These are phyloP conservation scores for Semicossyphus pulcher DNA, from an alignment of 2,113 vertebrate genomes.

Conservation along the genomic window DNA sequence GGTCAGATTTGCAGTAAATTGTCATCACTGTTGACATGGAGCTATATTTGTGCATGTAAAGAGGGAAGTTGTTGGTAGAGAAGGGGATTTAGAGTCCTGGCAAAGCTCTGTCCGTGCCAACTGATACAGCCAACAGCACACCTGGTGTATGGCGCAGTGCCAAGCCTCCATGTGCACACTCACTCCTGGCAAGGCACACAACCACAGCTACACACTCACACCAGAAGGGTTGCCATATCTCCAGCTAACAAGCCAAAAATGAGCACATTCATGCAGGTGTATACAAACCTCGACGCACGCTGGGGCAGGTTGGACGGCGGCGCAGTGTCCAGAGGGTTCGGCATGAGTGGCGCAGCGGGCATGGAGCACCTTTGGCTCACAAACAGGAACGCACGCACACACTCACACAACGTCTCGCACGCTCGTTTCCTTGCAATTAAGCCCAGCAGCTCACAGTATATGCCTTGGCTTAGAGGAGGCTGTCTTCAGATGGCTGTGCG, in stretches of 20 bases:
- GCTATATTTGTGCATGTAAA: constrained; percentile 21
- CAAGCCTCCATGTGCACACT: constrained; percentile 28
- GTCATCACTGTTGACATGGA: not conserved
- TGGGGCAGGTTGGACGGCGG: constrained; percentile 18
- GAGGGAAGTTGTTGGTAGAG: constrained; percentile 5
- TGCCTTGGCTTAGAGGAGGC: constrained; percentile 27
- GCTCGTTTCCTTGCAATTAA: constrained; percentile 56
- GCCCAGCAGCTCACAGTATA: constrained; percentile 43
- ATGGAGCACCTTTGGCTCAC: constrained; percentile 69
- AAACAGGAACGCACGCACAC: not conserved
- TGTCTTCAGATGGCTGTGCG: constrained; percentile 17
- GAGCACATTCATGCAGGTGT: constrained; percentile 47
- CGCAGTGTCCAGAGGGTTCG: constrained; percentile 59
- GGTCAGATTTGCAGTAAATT: not conserved
- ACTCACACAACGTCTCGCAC: not conserved
- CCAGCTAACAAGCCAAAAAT: constrained; percentile 50
- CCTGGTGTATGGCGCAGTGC: constrained; percentile 51
- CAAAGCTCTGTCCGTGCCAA: constrained; percentile 22
- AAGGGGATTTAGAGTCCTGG: constrained; percentile 19
- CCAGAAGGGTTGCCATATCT: constrained; percentile 53
- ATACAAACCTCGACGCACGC: constrained; percentile 38
- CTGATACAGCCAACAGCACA: constrained; percentile 47
- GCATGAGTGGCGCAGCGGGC: constrained; percentile 67
- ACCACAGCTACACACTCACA: constrained; percentile 8
- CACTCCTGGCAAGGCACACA: constrained; percentile 37